A percentile compares a stretch with the other conserved stretches of the same genome.
These are phyloP conservation scores for Eublepharis macularius DNA, from an alignment of 2,113 vertebrate species.

Conservation along the genomic window DNA sequence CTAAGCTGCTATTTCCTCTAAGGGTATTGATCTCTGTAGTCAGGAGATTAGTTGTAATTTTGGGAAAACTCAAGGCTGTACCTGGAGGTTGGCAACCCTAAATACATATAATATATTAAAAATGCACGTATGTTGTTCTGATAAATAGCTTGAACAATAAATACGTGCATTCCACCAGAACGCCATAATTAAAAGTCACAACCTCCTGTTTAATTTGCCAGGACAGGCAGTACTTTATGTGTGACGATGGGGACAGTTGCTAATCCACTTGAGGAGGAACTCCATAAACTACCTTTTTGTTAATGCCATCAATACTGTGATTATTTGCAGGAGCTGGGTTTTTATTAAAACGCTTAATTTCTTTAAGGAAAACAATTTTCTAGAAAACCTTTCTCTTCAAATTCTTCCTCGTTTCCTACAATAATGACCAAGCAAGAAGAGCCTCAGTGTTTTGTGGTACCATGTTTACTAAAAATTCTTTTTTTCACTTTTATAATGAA, in stretches of 20 bases:
- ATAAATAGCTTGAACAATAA: not conserved
- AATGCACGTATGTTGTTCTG: not conserved
- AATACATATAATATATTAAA: not conserved
- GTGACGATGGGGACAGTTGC: slow-evolving; percentile 23
- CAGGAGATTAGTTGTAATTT: too few species aligned
- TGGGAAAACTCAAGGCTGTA: too few species aligned
- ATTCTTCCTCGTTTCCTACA: not conserved
- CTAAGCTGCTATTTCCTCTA: too few species aligned
- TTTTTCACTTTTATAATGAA: not conserved
- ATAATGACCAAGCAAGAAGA: not conserved
- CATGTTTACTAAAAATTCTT: not conserved
- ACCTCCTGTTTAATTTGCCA: slow-evolving; percentile 24
- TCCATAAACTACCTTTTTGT: slow-evolving; percentile 72
- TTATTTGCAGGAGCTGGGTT: slow-evolving; percentile 66
- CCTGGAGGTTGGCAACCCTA: too few species aligned
- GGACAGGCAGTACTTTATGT: slow-evolving; percentile 49
- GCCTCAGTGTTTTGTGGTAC: not conserved
- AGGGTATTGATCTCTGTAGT: too few species aligned
- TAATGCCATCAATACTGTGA: slow-evolving; percentile 42
- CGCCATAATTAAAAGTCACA: slow-evolving; percentile 30
- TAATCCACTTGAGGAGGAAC: slow-evolving; percentile 29
- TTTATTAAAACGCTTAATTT: slow-evolving; percentile 45
- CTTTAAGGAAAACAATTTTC: slow-evolving; percentile 25
- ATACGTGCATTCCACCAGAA: not conserved
- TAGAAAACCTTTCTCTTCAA: not conserved